Conservation (phyloP, 2,113 vertebrate genomes). For the Lipophrys pholis region DNA sequence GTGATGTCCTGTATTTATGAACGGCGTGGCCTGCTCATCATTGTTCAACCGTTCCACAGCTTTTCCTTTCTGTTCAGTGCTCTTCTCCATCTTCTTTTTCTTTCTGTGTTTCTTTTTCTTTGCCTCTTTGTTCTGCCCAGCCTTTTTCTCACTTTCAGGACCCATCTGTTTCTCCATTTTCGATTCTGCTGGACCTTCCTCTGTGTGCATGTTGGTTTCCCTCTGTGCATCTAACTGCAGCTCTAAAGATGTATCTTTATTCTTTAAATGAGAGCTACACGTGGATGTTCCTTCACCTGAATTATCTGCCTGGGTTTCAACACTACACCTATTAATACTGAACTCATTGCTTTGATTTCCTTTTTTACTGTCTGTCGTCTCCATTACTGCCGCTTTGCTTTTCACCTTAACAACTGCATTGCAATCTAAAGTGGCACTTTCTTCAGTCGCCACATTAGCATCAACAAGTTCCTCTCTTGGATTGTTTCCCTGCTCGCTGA, state of each 20-base stretch:
- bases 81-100: slow-evolving; percentile 55
- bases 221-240: slow-evolving; percentile 9
- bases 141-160: slow-evolving; percentile 23
- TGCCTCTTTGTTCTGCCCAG: slow-evolving; percentile 32
- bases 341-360: slow-evolving; percentile 28
- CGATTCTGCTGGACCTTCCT: slow-evolving; percentile 8
- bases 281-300: slow-evolving; percentile 15
- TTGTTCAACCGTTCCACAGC: slow-evolving; percentile 15
- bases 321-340: slow-evolving; percentile 4
- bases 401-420: neutral
- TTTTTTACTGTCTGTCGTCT: slow-evolving; percentile 23
- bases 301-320: slow-evolving; percentile 12
- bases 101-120: slow-evolving; percentile 67
- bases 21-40: slow-evolving; percentile 22
- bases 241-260: slow-evolving; percentile 13
- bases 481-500: slow-evolving; percentile 25
- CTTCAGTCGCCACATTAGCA: slow-evolving; percentile 15
- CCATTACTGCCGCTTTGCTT: slow-evolving; percentile 12
- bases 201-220: slow-evolving; percentile 1
- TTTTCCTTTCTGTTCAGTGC: slow-evolving; percentile 1
- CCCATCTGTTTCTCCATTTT: slow-evolving; percentile 25
- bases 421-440: slow-evolving; percentile 14
- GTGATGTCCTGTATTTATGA: slow-evolving; percentile 14
- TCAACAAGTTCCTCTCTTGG: slow-evolving; percentile 17
- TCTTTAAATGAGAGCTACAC: slow-evolving; percentile 3